Evolutionary conservation across 2,797 vertebrate genomes (phyloP), one percentile per base, ranked within the genome.

Genomic region (Rousettus madagascariensis): DNA sequence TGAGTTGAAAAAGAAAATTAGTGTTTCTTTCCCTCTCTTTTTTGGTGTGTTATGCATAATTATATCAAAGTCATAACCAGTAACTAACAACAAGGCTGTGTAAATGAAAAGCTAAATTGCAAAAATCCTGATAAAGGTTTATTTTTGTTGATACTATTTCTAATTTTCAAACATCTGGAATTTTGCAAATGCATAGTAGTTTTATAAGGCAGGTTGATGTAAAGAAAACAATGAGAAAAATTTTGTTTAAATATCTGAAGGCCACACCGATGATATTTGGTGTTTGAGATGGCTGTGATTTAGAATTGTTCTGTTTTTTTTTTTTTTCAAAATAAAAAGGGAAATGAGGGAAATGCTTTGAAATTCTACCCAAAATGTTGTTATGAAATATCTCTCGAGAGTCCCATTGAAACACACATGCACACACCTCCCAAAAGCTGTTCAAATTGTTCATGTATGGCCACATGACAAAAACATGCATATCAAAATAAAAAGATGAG

Each of bases 1-100:
- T 92, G 77, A 86, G 49, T n/a, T 66, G 33, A 79, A 19, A 80
- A 85, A 84, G 24, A 78, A 96, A 90, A 72, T 69, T 17, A 84
- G 36, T 28, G 0, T n/a, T 2, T 79, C 11, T 51, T 46, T 78
- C 15, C 15, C 33, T 33, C 8, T 46, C 38, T 86, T 95, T 43
- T 36, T 71, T 11, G 6, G 4, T 91, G 12, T 74, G 55, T 77
- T 84, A 55, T 77, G 10, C 74, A 30, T 66, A 94, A 22, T 84
- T 63, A 20, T 90, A 41, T 65, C 53, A 84, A 96, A 85, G n/a
- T 83, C n/a, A 85, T 74, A 43, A 85, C 10, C 57, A 95, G 5
- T 57, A 78, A 33, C 8, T 84, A 90, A 63, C 26, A 72, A 72
- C 30, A 66, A 82, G 33, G 7, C 3, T 87, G 10, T 83, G 41